Evolutionary conservation across 2,888 invertebrate species (phyloP).

Genomic region (Synergus laeviventris): DNA sequence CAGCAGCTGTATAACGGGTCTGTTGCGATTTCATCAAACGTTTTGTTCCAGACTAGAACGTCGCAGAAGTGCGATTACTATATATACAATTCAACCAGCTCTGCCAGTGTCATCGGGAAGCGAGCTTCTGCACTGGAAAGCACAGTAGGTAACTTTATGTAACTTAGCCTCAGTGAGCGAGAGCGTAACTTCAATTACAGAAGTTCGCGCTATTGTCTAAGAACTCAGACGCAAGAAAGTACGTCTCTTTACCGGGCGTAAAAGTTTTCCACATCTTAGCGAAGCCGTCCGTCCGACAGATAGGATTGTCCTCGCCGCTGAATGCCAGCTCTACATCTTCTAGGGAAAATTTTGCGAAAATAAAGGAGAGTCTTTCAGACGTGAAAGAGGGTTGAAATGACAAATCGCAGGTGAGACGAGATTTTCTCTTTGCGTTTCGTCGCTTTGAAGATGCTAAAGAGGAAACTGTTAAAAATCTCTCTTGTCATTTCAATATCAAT

Average conservation of each 20-base stretch:
- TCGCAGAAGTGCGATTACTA: not conserved
- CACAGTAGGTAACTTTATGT: conserved; percentile 59
- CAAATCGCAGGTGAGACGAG: conserved; percentile 25
- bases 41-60: conserved; percentile 17
- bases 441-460: conserved; percentile 22
- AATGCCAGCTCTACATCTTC: conserved; percentile 47
- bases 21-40: conserved; percentile 32
- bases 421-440: conserved; percentile 17
- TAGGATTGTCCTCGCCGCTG: conserved; percentile 60
- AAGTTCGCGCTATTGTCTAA: conserved; percentile 73
- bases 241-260: conserved; percentile 60
- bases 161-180: conserved; percentile 63
- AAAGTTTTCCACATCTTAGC: conserved; percentile 69
- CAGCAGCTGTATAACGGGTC: conserved; percentile 27
- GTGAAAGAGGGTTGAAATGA: conserved; percentile 33
- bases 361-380: conserved; percentile 11
- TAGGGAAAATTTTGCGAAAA: conserved; percentile 28
- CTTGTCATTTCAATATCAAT: too few relatives aligned
- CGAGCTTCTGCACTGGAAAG: conserved; percentile 49
- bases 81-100: conserved; percentile 25
- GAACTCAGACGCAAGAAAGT: conserved; percentile 67
- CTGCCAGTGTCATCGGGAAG: conserved; percentile 48
- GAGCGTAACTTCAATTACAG: conserved; percentile 73
- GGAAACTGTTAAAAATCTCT: not conserved
- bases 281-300: conserved; percentile 56